These are phyloP conservation scores for Clepsis dumicolana DNA, from an alignment of 2,888 invertebrate species.

Conservation along the genomic window DNA sequence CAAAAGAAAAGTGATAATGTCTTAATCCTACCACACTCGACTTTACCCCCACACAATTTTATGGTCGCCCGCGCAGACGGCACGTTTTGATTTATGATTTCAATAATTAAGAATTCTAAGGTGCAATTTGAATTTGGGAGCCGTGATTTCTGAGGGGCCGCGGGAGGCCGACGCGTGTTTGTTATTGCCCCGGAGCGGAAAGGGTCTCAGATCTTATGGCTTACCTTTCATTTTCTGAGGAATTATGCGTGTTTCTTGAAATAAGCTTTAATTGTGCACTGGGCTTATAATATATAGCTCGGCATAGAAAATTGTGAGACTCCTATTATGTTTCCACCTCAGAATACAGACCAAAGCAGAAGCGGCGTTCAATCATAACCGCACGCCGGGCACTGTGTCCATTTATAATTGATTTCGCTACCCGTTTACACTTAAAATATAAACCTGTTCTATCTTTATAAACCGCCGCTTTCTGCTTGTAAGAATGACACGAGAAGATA, in stretches of 20 bases:
- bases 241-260: constrained; percentile 59
- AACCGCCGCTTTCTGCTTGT: no score
- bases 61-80: constrained; percentile 84
- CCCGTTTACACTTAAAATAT: no score
- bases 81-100: constrained; percentile 86
- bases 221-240: constrained; percentile 75
- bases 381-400: no score
- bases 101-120: constrained; percentile 87
- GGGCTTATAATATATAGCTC: constrained; percentile 24
- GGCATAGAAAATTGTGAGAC: not conserved
- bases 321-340: not conserved
- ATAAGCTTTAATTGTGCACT: constrained; percentile 42
- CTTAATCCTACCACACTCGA: constrained; percentile 88
- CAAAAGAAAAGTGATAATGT: constrained; percentile 89
- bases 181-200: constrained; percentile 79
- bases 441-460: no score
- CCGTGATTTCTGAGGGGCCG: constrained; percentile 73
- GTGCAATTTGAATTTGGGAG: constrained; percentile 85
- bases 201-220: constrained; percentile 74
- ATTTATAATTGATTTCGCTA: no score
- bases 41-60: constrained; percentile 77
- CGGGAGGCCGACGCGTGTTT: constrained; percentile 82
- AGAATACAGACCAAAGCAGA: no score
- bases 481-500: no score
- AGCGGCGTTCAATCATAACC: no score